A percentile compares a stretch with the other conserved stretches of the same genome.
These are phyloP conservation scores for Parnassius glacialis DNA, from an alignment of 2,888 invertebrate genomes.

Conservation along the genomic window DNA sequence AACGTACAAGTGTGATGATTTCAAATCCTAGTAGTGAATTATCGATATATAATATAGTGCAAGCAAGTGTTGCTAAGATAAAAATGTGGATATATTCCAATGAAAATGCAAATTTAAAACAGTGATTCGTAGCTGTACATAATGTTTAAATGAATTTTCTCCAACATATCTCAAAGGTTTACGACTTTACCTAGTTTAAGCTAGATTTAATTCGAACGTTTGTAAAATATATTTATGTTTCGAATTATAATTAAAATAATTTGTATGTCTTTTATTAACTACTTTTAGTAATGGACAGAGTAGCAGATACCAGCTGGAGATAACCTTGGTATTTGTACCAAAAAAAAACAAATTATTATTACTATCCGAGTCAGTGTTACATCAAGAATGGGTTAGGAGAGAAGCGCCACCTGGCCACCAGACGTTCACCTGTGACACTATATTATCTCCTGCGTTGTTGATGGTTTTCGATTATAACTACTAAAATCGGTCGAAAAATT, in stretches of 20 bases:
- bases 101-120: not conserved
- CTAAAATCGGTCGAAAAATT: no score
- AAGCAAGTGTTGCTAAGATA: not conserved
- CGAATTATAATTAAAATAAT: constrained; percentile 54
- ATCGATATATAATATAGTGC: no score
- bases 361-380: not conserved
- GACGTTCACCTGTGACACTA: no score
- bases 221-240: constrained; percentile 68
- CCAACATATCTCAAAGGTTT: not conserved
- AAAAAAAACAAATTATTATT: not conserved
- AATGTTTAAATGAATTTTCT: not conserved
- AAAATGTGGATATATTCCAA: not conserved
- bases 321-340: not conserved
- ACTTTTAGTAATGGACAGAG: no score
- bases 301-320: no score
- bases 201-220: constrained; percentile 41
- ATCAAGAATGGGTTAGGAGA: no score
- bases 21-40: not conserved
- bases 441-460: no score
- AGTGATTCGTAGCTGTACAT: not conserved
- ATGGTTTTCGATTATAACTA: no score
- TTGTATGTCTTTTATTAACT: not conserved
- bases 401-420: no score
- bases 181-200: constrained; percentile 20
- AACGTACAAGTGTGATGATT: not conserved